These are phyloP conservation scores for Leucoptera coffeella DNA, from an alignment of 2,888 invertebrate species.

Conservation along the genomic window DNA sequence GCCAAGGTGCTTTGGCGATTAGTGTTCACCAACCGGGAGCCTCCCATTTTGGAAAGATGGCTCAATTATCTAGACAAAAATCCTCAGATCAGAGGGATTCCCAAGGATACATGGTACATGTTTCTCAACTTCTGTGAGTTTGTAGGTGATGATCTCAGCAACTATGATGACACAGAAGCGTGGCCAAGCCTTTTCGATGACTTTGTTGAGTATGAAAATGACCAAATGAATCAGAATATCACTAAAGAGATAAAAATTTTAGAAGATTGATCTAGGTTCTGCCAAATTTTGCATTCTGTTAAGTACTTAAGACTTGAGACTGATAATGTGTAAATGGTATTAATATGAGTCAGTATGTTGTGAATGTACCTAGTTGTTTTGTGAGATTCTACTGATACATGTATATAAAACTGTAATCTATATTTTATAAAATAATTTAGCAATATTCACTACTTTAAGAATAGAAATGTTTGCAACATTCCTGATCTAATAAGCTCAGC, in stretches of 20 bases:
- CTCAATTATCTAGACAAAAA: conserved; percentile 79
- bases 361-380: conserved; percentile 4
- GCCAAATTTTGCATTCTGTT: conserved; percentile 34
- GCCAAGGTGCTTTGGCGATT: conserved; percentile 87
- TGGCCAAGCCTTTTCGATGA: conserved; percentile 98
- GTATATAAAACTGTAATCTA: conserved; percentile 4
- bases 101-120: conserved; percentile 97
- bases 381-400: conserved; percentile 4
- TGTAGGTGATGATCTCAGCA: conserved; percentile 84
- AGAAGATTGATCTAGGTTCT: conserved; percentile 29
- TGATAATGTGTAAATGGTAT: conserved; percentile 26
- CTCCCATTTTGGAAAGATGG: conserved; percentile 81
- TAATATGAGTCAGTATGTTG: conserved; percentile 1
- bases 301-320: conserved; percentile 48
- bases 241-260: conserved; percentile 38
- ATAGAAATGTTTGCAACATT: background rate
- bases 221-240: conserved; percentile 82
- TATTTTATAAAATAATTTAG: conserved; percentile 1
- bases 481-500: too few species aligned
- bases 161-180: conserved; percentile 93
- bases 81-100: conserved; percentile 79
- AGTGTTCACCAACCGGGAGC: conserved; percentile 84
- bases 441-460: background rate
- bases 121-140: conserved; percentile 93
- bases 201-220: conserved; percentile 94